Conservation (phyloP, 2,888 invertebrate genomes). For the Eucriotettix oculatus region DNA sequence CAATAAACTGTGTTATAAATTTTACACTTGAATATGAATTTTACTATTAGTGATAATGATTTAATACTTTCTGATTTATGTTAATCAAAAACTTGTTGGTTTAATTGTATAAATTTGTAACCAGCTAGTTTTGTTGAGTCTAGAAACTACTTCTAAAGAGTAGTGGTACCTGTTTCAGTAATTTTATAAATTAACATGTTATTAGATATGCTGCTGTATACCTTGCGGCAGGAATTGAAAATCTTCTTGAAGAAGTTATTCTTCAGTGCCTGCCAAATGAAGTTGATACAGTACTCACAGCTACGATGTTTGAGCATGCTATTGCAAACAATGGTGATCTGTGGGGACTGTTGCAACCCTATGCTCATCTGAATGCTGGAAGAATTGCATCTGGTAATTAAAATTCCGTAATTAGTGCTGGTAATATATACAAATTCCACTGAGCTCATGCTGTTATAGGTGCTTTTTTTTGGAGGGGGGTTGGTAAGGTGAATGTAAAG, state of each 20-base stretch:
- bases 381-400: constrained; percentile 60
- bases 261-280: constrained; percentile 48
- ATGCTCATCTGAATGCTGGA: constrained; percentile 78
- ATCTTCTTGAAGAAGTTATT: constrained; percentile 71
- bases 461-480: no score
- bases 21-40: no score
- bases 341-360: constrained; percentile 81
- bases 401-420: no score
- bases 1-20: no score
- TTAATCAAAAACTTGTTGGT: background rate
- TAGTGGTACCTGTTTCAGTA: background rate
- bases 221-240: constrained; percentile 76
- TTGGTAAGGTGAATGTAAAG: no score
- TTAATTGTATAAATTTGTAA: background rate
- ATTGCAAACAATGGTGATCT: constrained; percentile 75
- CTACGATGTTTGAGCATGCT: constrained; percentile 63
- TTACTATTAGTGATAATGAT: background rate
- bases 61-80: background rate
- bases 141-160: background rate
- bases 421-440: no score
- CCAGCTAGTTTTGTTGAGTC: background rate
- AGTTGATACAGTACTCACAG: constrained; percentile 47
- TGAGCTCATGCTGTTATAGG: no score
- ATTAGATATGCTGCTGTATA: constrained; percentile 72
- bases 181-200: constrained; percentile 3